Percentiles rank a stretch among this genome's conserved stretches.
These are phyloP conservation scores for Pogonocichla stellata DNA, from an alignment of 2,113 vertebrate genomes.

Conservation along the genomic window DNA sequence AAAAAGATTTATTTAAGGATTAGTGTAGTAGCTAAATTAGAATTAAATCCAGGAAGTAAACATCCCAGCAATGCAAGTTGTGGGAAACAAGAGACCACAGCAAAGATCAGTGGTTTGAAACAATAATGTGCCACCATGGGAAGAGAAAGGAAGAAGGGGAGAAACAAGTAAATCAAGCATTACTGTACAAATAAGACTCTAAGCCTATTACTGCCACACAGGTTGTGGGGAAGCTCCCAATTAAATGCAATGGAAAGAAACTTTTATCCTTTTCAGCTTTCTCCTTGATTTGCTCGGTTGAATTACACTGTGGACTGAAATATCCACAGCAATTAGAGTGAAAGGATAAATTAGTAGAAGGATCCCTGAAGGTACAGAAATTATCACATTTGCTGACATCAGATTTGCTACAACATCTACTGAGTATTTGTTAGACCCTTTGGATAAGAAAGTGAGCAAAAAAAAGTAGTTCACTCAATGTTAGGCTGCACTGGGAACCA, in stretches of 20 bases:
- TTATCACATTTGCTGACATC: not conserved
- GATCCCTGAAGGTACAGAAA: not conserved
- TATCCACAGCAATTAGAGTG: not conserved
- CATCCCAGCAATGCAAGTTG: conserved; percentile 65
- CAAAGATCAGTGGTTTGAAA: conserved; percentile 57
- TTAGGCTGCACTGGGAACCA: not conserved
- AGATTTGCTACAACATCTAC: not conserved
- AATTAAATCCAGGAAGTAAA: conserved; percentile 75
- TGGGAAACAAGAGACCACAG: conserved; percentile 68
- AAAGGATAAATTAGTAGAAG: not conserved
- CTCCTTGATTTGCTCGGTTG: not conserved
- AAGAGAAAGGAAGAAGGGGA: conserved; percentile 33
- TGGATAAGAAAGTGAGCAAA: fast-evolving
- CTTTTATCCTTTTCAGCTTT: not conserved
- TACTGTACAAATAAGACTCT: conserved; percentile 44
- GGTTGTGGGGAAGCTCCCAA: conserved; percentile 16
- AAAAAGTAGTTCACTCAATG: not conserved
- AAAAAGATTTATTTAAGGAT: conserved; percentile 76
- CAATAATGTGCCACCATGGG: conserved; percentile 51
- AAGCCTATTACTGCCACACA: conserved; percentile 59
- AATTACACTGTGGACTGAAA: not conserved
- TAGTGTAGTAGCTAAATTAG: conserved; percentile 69
- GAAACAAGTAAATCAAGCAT: conserved; percentile 52
- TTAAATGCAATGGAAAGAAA: conserved; percentile 1
- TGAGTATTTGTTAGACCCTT: not conserved